These are phyloP conservation scores for Acleris sparsana DNA, from an alignment of 2,888 invertebrate genomes.

Conservation along the genomic window DNA sequence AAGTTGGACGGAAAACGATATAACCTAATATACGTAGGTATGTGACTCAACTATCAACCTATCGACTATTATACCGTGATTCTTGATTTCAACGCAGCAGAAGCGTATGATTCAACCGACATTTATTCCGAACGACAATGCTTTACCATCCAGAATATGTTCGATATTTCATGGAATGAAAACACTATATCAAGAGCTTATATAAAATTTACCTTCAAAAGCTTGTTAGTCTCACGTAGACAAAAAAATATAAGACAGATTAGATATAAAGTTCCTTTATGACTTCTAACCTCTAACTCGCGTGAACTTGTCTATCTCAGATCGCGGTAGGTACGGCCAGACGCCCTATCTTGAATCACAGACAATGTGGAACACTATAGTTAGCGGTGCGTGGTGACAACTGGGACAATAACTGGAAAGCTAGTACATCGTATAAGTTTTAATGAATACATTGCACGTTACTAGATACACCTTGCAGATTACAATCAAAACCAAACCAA, in stretches of 20 bases:
- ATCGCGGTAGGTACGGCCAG: constrained; percentile 33
- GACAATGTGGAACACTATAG: constrained; percentile 29
- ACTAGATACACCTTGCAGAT: neutral
- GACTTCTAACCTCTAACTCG: constrained; percentile 7
- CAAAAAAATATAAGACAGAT: constrained; percentile 5
- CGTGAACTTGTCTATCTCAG: constrained; percentile 20
- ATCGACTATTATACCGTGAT: too few relatives aligned
- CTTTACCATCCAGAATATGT: too few relatives aligned
- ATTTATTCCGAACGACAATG: too few relatives aligned
- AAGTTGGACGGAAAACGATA: too few relatives aligned
- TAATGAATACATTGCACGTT: constrained; percentile 16
- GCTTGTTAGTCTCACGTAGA: neutral
- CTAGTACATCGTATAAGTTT: neutral
- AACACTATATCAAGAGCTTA: too few relatives aligned
- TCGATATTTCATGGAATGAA: too few relatives aligned
- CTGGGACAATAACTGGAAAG: constrained; percentile 27
- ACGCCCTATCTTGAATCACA: constrained; percentile 30
- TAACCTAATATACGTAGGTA: too few relatives aligned
- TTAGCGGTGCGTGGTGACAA: constrained; percentile 28
- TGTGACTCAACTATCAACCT: too few relatives aligned
- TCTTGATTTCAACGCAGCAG: too few relatives aligned
- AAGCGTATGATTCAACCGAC: too few relatives aligned
- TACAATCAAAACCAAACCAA: neutral
- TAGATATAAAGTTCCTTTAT: neutral
- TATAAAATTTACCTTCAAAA: neutral